Percentiles rank a stretch among this genome's conserved stretches.
phyloP scores from a whole-genome alignment of 2,113 vertebrate genomes.

The Stigmatopora argus region DNA sequence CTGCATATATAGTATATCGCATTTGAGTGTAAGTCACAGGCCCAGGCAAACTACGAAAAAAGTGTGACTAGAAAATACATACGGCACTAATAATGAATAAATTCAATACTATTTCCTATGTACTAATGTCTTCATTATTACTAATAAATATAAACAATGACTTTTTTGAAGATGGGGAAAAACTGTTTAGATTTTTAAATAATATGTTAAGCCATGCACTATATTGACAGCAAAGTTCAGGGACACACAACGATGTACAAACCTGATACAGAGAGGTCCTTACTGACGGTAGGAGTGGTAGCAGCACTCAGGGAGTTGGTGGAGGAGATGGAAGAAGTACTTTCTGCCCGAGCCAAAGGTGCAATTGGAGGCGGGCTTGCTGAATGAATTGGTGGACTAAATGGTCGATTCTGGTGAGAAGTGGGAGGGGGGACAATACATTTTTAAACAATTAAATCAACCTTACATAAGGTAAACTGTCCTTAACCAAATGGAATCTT shows the following conservation, averaged over 20 bases:
- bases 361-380: conserved; percentile 94
- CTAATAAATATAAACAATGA: background rate
- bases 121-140: too few relatives aligned
- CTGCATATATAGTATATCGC: too few relatives aligned
- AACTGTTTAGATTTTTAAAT: conserved; percentile 13
- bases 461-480: background rate
- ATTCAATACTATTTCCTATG: too few relatives aligned
- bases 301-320: conserved; percentile 95
- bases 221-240: conserved; percentile 10
- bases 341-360: conserved; percentile 91
- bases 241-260: conserved; percentile 39
- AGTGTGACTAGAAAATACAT: too few relatives aligned
- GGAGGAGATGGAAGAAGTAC: conserved; percentile 96
- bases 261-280: conserved; percentile 78
- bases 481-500: background rate
- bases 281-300: conserved; percentile 93
- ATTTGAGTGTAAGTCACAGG: too few relatives aligned
- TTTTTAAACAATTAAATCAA: background rate
- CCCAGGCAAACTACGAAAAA: too few relatives aligned
- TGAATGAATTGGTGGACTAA: conserved; percentile 88
- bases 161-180: conserved; percentile 2
- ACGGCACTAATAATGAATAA: too few relatives aligned
- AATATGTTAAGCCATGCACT: background rate
- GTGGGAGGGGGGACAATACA: background rate
- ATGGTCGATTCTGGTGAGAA: conserved; percentile 79